A percentile compares a stretch with the other conserved stretches of the same genome.
phyloP scores from a whole-genome alignment of 1,140 invertebrate species.

The roundworm (Caenorhabditis elegans) region DNA sequence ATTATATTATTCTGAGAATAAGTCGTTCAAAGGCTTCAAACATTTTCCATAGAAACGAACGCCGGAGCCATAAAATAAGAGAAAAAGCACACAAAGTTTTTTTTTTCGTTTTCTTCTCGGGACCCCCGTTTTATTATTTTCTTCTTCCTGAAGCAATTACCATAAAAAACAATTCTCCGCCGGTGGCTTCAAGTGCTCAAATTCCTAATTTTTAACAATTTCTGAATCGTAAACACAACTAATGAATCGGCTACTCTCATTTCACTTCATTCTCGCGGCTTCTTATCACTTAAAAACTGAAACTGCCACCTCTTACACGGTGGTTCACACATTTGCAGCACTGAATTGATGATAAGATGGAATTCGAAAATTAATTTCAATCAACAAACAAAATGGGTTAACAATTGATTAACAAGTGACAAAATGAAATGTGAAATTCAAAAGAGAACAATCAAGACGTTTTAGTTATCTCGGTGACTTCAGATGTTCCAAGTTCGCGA shows the following conservation, averaged over 20 bases:
- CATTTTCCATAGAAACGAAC: not conserved
- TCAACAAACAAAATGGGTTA: not conserved
- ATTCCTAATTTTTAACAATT: no score
- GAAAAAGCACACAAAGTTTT: no score
- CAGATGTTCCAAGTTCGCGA: slow-evolving; percentile 4
- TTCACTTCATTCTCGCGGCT: not conserved
- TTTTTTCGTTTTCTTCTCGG: not conserved
- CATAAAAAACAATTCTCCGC: no score
- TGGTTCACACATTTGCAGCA: not conserved
- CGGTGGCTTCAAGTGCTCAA: no score
- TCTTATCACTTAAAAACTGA: not conserved
- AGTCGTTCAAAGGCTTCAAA: not conserved
- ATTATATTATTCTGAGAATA: no score
- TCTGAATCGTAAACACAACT: not conserved
- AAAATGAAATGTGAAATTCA: not conserved
- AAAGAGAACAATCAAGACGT: not conserved
- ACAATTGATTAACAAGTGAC: slow-evolving; percentile 26
- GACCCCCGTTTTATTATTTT: not conserved
- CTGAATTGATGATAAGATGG: not conserved
- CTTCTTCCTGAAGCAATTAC: not conserved
- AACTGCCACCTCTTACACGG: slow-evolving; percentile 1
- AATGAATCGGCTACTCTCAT: not conserved
- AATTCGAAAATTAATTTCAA: not conserved
- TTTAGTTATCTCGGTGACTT: no score
- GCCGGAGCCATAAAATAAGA: not conserved